Base-by-base conservation (phyloP, 1,140 invertebrate species). In the Mactra quadrangularis region DNA sequence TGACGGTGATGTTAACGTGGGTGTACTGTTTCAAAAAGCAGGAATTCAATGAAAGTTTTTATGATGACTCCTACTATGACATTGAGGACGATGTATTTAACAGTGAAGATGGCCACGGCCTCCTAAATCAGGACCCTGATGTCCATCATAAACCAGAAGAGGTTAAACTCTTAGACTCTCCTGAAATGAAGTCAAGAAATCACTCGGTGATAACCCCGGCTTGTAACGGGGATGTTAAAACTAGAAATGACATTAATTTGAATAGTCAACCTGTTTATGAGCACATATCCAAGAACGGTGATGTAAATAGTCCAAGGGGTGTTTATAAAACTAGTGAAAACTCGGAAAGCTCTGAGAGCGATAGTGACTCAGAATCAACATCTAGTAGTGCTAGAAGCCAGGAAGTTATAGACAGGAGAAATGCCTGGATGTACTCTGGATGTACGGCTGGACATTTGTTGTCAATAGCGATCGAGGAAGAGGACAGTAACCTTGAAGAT, bases 1-100 rank as follows among this genome's bases (percentile, higher is more conserved):
- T 81, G 2, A 71, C 77, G 17, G 66, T 81, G 31, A 81, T 81
- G 77, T 64, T 81, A 13, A 81, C 77, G n/a, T 81, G 77, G 77
- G 66, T 71, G 22, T 81, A 71, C 66, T 81, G 77, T 33, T 81
- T 81, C 33, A 81, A 81, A 52, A 81, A 81, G n/a, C 47, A 71
- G n/a, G 77, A 81, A 35, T 59, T n/a, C n/a, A 55, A 60, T 45
- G 66, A 70, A 45, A 75, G 72, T 45, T 75, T 57, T 33, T 38
- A 41, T 17, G 38, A 70, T 33, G 75, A 78, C 27, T 79, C 60
- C 9, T 59, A 68, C 22, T 81, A 41, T 60, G 64, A 75, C 25
- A 57, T 75, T 41, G 72, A 81, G 27, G 59, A 81, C 27, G 62
- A 81, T 29, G 35, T 47, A 1, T 59, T 59, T 38, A 68, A 68